Base-by-base conservation (phyloP, 2,797 vertebrate genomes). In the Glyptemys insculpta region DNA sequence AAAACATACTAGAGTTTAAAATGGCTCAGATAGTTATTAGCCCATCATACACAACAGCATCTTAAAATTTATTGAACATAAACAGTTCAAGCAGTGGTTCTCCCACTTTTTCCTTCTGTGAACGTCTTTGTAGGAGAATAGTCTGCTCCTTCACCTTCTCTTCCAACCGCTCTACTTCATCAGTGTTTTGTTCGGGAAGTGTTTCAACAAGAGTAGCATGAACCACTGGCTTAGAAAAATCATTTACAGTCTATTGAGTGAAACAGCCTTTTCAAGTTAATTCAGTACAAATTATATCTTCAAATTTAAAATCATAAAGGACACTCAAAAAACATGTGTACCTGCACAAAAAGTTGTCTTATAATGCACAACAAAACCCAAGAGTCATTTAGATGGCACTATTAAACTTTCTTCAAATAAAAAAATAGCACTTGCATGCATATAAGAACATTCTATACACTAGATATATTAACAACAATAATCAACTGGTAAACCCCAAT, bases 1-100 rank as follows among this genome's bases (percentile, higher is more conserved):
- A 41, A 37, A 1, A 4, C 59, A 1, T 52, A 4, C 6, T 27
- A 44, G 1, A 8, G 57, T 1, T 79, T 44, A 8, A 53, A 21
- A 10, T 2, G 23, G 15, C 19, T 23, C 1, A 0, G 79, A 21
- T 12, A 12, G 65, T 62, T 15, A 0, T 3, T 5, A 31, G 47
- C 31, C 50, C 1, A 12, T 0, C 25, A 3, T 0, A 12, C 0
- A 0, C 53, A 10, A 34, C 47, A 50, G 1, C 0, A 1, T 44
- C 57, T 85, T n/a, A 15, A 0, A 68, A 19, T n/a, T 37, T 18
- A 5, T 1, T 0, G 25, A 78, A 81, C 37, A 29, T 1, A 2
- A 3, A 10, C 12, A 0, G 2, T 81, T 65, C 53, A 5, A 34
- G 2, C 6, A 31, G 25, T 47, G 27, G 47, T 49, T 19, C 68